Percentiles rank a stretch among this genome's conserved stretches.
Conservation (phyloP, 2,888 invertebrate species). For the Drosophila testacea region DNA sequence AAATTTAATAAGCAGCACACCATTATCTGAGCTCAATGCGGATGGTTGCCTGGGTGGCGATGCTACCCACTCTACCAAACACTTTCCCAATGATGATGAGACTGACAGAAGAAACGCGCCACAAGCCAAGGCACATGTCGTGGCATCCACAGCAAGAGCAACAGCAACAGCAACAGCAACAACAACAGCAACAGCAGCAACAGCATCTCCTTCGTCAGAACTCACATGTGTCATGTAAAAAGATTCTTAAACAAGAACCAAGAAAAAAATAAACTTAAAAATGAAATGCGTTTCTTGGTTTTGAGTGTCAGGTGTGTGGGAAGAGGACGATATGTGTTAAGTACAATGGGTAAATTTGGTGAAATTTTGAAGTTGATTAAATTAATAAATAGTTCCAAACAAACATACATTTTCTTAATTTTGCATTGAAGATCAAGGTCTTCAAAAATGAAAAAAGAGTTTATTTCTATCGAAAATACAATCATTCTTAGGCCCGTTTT, state of each 20-base stretch:
- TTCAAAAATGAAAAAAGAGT: no score
- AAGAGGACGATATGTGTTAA: neutral
- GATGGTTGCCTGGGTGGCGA: conserved; percentile 9
- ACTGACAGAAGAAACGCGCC: conserved; percentile 19
- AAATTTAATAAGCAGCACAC: conserved; percentile 73
- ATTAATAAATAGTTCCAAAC: neutral
- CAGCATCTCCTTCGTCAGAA: conserved; percentile 6
- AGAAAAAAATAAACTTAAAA: conserved; percentile 60
- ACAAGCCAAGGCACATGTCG: conserved; percentile 42
- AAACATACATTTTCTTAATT: no score
- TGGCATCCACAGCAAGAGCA: conserved; percentile 30
- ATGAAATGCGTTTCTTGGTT: conserved; percentile 74
- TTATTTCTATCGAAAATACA: no score
- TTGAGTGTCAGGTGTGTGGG: conserved; percentile 51
- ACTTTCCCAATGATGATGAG: conserved; percentile 38
- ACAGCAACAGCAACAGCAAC: conserved; percentile 1
- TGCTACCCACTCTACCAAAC: conserved; percentile 5
- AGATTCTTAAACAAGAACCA: conserved; percentile 71
- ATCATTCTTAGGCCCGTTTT: no score
- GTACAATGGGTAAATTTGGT: conserved; percentile 27
- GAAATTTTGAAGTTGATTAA: neutral
- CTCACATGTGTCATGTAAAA: conserved; percentile 74
- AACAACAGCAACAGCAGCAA: neutral
- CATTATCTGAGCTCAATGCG: conserved; percentile 47
- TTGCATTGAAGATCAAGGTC: no score